Evolutionary conservation across 2,113 vertebrate genomes (phyloP), one percentile per base, ranked within the genome.

Genomic region (Agapornis roseicollis): DNA sequence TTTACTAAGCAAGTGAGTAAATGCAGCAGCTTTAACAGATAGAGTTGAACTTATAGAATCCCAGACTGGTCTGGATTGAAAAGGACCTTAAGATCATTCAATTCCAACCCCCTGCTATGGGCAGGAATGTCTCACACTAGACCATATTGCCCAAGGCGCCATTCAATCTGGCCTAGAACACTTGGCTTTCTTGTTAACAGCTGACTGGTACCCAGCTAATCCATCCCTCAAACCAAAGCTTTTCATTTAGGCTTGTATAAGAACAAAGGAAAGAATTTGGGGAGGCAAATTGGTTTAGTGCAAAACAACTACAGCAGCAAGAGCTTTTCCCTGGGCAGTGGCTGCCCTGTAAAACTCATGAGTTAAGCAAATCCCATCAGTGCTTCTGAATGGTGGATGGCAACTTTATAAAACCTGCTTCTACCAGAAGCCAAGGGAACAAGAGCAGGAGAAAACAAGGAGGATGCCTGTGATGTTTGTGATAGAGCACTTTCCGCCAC

Each of bases 371-470:
- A 89, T 47, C 65, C 80, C 83, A 17, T n/a, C 0, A 2, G 72
- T 88, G n/a, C 42, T 55, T 86, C 46, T 1, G 8, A 60, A 35
- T 24, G 50, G 50, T 90, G 86, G 72, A 89, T 63, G 77, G 65
- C 29, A 90, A 60, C 68, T 92, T 70, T n/a, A 33, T 68, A 84
- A 90, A 90, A 79, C 63, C 73, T 94, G 69, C 64, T 88, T 89
- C 88, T 74, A 52, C 78, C 81, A 69, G 61, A 69, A 81, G 80
- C 87, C 84, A 65, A 58, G 66, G 78, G 80, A 94, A 35, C 33
- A 56, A 49, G 33, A 81, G 52, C 60, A 84, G 63, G 10, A 78
- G 44, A 46, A 72, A 79, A 79, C 29, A 89, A 52, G n/a, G n/a
- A 81, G 29, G 13, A 76, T 85, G 49, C 20, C 78, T 74, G 72